Evolutionary conservation across 92 coral and sea anemone genomes (phyloP).

Genomic region (Heteractis magnifica): DNA sequence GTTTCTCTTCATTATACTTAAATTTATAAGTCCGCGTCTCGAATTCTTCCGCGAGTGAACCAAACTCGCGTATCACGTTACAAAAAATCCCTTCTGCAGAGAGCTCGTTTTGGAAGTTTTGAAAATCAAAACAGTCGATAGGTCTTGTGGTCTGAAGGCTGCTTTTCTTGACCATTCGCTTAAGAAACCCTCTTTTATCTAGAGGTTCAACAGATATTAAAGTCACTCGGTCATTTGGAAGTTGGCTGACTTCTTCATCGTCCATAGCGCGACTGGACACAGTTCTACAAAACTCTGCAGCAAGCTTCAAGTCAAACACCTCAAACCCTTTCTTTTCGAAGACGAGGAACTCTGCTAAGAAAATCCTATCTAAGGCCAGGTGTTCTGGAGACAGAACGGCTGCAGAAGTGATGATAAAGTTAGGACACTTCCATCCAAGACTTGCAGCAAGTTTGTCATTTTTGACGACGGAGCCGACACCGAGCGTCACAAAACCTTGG

Average conservation of each 20-base stretch:
- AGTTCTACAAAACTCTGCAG: constrained; percentile 65
- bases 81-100: constrained; percentile 50
- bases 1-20: constrained; percentile 29
- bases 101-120: constrained; percentile 34
- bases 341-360: constrained; percentile 66
- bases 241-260: constrained; percentile 14
- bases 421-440: constrained; percentile 81
- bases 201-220: constrained; percentile 69
- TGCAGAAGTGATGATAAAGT: constrained; percentile 65
- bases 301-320: constrained; percentile 68
- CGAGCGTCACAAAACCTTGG: constrained; percentile 66
- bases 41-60: constrained; percentile 32
- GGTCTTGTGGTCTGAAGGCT: constrained; percentile 79
- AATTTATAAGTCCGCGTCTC: constrained; percentile 59
- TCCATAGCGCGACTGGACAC: constrained; percentile 30
- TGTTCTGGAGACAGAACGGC: constrained; percentile 62
- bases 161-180: constrained; percentile 82
- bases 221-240: constrained; percentile 50
- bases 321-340: constrained; percentile 75
- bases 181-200: constrained; percentile 80
- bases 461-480: constrained; percentile 74
- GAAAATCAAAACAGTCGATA: constrained; percentile 44
- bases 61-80: constrained; percentile 51
- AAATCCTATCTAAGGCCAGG: constrained; percentile 57
- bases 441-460: constrained; percentile 55